Evolutionary conservation across 1,140 invertebrate genomes (phyloP).

Genomic region (Helicorthomorpha holstii): DNA sequence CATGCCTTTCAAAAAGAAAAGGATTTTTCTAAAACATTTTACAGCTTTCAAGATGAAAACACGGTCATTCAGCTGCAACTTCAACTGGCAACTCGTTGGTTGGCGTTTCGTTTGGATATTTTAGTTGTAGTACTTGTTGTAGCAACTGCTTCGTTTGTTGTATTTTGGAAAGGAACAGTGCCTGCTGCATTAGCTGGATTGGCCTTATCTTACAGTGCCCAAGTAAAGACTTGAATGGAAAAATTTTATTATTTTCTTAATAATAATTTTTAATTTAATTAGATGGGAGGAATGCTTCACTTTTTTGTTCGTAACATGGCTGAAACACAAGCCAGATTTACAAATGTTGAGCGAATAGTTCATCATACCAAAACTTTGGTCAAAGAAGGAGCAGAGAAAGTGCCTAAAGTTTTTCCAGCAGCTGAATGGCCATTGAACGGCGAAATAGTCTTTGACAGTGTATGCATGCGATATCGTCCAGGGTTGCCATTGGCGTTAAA

Average conservation of each 20-base stretch:
- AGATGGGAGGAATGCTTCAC: not conserved
- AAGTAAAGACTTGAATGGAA: constrained; percentile 19
- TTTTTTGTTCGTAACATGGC: not conserved
- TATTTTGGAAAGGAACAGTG: constrained; percentile 35
- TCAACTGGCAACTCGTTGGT: constrained; percentile 43
- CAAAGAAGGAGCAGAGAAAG: not conserved
- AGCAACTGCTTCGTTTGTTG: constrained; percentile 35
- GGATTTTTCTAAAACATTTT: constrained; percentile 31
- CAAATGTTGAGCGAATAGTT: not conserved
- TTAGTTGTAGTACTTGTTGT: constrained; percentile 33
- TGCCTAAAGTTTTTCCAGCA: not conserved
- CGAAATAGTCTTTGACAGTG: not conserved
- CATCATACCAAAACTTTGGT: not conserved
- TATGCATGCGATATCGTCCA: not conserved
- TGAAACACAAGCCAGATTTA: not conserved
- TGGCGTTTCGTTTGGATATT: constrained; percentile 45
- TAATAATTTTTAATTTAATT: not conserved
- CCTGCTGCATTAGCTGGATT: constrained; percentile 44
- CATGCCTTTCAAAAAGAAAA: constrained; percentile 40
- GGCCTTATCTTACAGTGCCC: constrained; percentile 43
- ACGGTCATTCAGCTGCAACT: constrained; percentile 35
- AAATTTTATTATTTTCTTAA: not conserved
- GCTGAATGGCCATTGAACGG: not conserved
- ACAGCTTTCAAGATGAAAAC: constrained; percentile 35
- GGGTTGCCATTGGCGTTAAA: not conserved